These are phyloP conservation scores for Bolinopsis microptera DNA, from an alignment of 37 sponge, comb jelly and placozoan species.

Conservation along the genomic window DNA sequence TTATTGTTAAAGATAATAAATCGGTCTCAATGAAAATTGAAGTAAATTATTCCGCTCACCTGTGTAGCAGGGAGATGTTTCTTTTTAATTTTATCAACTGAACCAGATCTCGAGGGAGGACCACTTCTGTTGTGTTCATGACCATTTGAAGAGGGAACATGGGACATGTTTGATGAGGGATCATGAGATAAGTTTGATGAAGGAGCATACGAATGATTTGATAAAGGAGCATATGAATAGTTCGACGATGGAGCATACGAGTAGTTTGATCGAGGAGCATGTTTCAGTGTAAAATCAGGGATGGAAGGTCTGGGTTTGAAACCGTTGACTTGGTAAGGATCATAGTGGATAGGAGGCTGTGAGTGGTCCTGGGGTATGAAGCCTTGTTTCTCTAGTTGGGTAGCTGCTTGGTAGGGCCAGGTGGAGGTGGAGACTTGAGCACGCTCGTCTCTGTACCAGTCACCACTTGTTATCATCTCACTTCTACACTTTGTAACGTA, in stretches of 20 bases:
- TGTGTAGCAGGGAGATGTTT: no score
- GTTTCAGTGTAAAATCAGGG: not conserved
- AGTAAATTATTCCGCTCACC: no score
- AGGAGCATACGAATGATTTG: not conserved
- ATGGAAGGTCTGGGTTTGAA: not conserved
- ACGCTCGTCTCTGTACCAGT: conserved; percentile 25
- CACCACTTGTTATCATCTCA: conserved; percentile 17
- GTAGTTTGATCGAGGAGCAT: not conserved
- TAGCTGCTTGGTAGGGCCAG: not conserved
- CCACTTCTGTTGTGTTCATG: not conserved
- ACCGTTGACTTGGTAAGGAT: not conserved
- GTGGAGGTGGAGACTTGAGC: not conserved
- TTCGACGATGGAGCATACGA: not conserved
- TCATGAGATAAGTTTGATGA: not conserved
- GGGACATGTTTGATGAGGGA: not conserved
- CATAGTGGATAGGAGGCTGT: not conserved
- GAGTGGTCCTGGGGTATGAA: no score
- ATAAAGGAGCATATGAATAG: not conserved
- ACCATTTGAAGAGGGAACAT: not conserved
- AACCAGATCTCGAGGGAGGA: not conserved
- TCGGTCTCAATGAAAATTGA: no score
- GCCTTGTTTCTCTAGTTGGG: no score
- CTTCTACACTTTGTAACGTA: no score
- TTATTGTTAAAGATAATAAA: no score
- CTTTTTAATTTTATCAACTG: not conserved